Base-by-base conservation (phyloP, 2,113 vertebrate genomes). In the Leptobrachium ailaonicum region DNA sequence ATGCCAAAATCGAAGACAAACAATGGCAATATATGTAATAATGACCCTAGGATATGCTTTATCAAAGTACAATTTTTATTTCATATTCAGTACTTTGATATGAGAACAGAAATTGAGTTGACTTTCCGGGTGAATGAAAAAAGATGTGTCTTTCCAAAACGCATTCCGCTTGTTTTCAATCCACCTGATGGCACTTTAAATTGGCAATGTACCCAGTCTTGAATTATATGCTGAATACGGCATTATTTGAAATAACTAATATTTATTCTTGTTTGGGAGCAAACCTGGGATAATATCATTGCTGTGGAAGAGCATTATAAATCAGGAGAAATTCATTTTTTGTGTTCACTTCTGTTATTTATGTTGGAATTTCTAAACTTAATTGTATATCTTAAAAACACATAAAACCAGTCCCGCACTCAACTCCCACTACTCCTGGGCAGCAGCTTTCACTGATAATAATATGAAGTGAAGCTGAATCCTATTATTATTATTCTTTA, bases 21-120 rank as follows among this genome's bases (percentile, higher is more conserved):
- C 76, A 77, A 77, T 77, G 66, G 68, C 76, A 70, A 77, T 70
- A 70, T 77, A 47, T 77, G 67, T 71, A 77, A 71, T 77, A 77
- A 77, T 77, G 76, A 20, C 67, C 66, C 20, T 44, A 41, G 3
- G 12, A 77, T 70, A 70, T 69, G 67, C 66, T 77, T 77, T 71
- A 76, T 76, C 66, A 77, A 77, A 77, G 43, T 69, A 6, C 76
- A 60, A 77, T 77, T 71, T 69, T 77, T 71, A 70, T 77, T 77
- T 77, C 66, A 58, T 62, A 40, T 71, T 77, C 76, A 7, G 20
- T 56, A 71, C 66, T 67, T 62, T 70, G 76, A 77, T 60, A 60
- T 40, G 41, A 77, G 20, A 60, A 13, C 53, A 32, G 41, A 44
- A 70, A 70, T 68, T 6, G 66, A 77, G 41, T 53, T 70, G 71